Base-by-base conservation (phyloP, 2,797 vertebrate genomes). In the Nasua narica region DNA sequence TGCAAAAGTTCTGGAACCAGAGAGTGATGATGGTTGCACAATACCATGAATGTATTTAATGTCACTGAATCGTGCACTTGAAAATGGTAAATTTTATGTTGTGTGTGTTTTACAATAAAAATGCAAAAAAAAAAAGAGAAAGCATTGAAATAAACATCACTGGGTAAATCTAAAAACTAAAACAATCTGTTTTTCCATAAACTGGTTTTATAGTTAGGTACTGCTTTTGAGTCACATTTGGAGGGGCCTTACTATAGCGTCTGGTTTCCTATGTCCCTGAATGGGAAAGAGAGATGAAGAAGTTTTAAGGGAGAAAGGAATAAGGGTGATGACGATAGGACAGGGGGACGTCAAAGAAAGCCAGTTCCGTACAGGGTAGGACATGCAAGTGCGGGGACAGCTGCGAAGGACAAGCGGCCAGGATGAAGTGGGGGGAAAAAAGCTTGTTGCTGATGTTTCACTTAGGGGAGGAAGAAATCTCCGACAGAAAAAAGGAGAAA, bases 291-390 rank as follows among this genome's bases (percentile, higher is more conserved):
- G 35, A 65, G 16, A 52, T 69, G 27, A 90, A 84, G 27, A 79
- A 97, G 27, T 32, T 91, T 40, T 96, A 35, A 48, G 67, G 18
- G 78, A 92, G 62, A 77, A 97, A 90, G 62, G 74, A 91, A 95
- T 90, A 74, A 89, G n/a, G 25, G 27, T 58, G 56, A 79, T 65
- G 77, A 90, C 70, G n/a, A 69, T 46, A 82, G 77, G 50, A 65
- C 50, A 65, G 56, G 90, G 85, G 52, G 92, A 93, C 96, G 35
- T 0, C 3, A 35, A 91, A 87, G 84, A 93, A 97, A 96, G 91
- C 58, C 72, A 90, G 83, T 18, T 35, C 96, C 96, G 72, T 69
- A 40, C 43, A 97, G 87, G 65, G 95, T 82, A 94, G 96, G 92
- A 95, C 97, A 97, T 95, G 87, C 78, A 96, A 85, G 82, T 9